A percentile compares a stretch with the other conserved stretches of the same genome.
Evolutionary conservation across 2,113 vertebrate species (phyloP).

Genomic region (Phylloscopus whistleri): DNA sequence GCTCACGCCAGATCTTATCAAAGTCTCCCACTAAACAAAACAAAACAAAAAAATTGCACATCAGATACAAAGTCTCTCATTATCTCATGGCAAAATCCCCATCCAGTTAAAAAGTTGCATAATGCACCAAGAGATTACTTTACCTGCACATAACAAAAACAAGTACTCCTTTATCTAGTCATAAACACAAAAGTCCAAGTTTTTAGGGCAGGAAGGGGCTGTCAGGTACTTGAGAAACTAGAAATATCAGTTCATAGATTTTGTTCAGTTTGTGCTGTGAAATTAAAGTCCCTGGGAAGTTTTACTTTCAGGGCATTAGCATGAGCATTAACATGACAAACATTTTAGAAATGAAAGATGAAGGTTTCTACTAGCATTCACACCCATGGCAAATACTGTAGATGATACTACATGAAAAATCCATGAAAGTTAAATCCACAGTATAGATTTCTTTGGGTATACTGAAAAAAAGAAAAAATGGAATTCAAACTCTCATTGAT

Average conservation of each 20-base stretch:
- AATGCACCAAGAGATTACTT: constrained; percentile 1
- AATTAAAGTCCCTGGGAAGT: neutral
- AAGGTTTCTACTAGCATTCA: neutral
- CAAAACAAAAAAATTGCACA: constrained; percentile 12
- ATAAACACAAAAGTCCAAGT: neutral
- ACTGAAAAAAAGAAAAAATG: neutral
- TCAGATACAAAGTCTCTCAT: constrained; percentile 1
- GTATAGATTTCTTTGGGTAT: neutral
- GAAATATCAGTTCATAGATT: neutral
- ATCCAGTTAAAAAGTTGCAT: neutral
- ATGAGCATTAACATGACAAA: neutral
- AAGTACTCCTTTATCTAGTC: neutral
- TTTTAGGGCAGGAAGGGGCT: neutral
- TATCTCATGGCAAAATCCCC: constrained; percentile 6
- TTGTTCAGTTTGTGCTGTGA: neutral
- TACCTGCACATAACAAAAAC: neutral
- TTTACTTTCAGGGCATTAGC: neutral
- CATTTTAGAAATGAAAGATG: neutral
- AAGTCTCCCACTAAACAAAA: constrained; percentile 91
- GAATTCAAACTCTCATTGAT: neutral
- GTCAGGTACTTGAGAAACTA: neutral
- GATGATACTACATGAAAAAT: neutral
- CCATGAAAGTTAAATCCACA: neutral
- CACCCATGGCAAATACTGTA: neutral
- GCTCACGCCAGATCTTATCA: constrained; percentile 97